A percentile compares a stretch with the other conserved stretches of the same genome.
phyloP scores from a whole-genome alignment of 2,888 invertebrate genomes.

The Chironomus riparius region DNA sequence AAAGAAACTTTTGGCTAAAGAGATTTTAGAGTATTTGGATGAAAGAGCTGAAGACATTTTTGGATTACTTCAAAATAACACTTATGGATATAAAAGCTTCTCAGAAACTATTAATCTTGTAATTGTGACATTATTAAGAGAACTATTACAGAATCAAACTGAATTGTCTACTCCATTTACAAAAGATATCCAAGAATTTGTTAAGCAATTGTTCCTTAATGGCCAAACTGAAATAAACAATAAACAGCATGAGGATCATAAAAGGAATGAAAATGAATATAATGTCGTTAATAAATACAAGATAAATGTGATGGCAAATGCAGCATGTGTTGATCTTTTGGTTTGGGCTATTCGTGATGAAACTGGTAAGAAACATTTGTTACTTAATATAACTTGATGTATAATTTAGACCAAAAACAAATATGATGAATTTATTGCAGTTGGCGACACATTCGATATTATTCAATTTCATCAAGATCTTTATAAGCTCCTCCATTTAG shows the following conservation, averaged over 20 bases:
- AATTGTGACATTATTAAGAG: conserved; percentile 82
- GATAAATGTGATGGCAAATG: conserved; percentile 93
- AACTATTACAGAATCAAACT: conserved; percentile 80
- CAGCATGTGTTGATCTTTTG: conserved; percentile 91
- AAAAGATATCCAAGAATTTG: conserved; percentile 86
- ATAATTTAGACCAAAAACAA: background rate
- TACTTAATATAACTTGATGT: background rate
- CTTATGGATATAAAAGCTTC: conserved; percentile 88
- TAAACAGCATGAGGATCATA: conserved; percentile 77
- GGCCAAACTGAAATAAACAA: conserved; percentile 90
- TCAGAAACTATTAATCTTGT: conserved; percentile 92
- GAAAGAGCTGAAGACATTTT: conserved; percentile 74
- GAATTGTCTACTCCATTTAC: conserved; percentile 85
- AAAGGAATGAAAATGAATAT: conserved; percentile 63
- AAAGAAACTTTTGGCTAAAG: conserved; percentile 78
- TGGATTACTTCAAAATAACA: conserved; percentile 59
- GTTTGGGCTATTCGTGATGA: conserved; percentile 98
- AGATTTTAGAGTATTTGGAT: conserved; percentile 70
- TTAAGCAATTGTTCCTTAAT: conserved; percentile 77
- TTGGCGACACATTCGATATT: conserved; percentile 61
- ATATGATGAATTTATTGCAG: conserved; percentile 44
- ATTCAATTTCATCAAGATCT: conserved; percentile 63
- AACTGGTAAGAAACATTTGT: conserved; percentile 55
- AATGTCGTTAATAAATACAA: conserved; percentile 78
- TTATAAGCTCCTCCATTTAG: conserved; percentile 55